Conservation (phyloP, 2,113 vertebrate genomes). For the Piprites chloris region DNA sequence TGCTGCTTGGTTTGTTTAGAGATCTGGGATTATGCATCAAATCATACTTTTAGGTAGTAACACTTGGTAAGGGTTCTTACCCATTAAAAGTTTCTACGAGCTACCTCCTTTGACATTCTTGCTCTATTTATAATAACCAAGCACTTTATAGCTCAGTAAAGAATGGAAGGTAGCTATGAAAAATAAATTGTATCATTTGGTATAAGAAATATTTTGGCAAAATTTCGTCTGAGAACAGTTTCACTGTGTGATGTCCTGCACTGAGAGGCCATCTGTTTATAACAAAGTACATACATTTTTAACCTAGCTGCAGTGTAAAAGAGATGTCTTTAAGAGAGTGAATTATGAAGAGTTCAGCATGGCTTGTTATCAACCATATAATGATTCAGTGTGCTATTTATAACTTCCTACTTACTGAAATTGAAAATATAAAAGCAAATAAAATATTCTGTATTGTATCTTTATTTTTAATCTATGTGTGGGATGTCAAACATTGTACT, state of each 20-base stretch:
- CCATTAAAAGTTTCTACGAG: background rate
- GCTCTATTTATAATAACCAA: constrained; percentile 20
- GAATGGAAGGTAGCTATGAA: constrained; percentile 31
- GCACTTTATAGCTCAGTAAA: constrained; percentile 17
- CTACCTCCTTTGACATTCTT: constrained; percentile 44
- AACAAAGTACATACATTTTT: background rate
- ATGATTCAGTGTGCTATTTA: constrained; percentile 45
- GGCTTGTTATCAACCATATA: constrained; percentile 22
- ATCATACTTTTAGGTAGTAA: background rate
- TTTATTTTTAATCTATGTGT: constrained; percentile 34
- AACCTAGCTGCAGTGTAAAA: background rate
- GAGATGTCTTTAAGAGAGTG: constrained; percentile 15
- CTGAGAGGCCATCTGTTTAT: background rate
- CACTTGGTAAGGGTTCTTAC: background rate
- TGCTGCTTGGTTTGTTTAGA: background rate
- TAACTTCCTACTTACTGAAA: constrained; percentile 34
- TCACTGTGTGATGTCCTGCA: background rate
- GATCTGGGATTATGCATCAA: background rate
- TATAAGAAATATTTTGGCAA: constrained; percentile 1
- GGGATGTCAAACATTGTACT: constrained; percentile 30
- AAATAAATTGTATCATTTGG: background rate
- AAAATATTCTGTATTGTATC: constrained; percentile 14
- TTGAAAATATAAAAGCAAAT: constrained; percentile 37
- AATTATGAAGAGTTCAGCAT: background rate
- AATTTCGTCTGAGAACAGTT: background rate